A percentile compares a stretch with the other conserved stretches of the same genome.
phyloP scores from a whole-genome alignment of 2,113 vertebrate species.

The Verasper variegatus region DNA sequence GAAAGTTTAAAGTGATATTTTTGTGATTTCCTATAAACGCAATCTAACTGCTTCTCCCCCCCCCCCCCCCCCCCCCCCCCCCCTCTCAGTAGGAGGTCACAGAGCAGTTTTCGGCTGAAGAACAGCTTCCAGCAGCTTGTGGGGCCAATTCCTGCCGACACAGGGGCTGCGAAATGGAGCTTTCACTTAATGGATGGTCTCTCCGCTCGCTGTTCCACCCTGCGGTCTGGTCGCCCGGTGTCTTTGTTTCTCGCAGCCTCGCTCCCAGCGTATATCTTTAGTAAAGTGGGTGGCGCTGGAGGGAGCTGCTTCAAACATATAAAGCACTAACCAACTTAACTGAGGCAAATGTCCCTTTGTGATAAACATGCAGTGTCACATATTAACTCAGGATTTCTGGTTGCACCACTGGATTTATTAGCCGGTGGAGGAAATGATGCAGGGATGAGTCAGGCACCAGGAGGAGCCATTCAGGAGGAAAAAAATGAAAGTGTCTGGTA shows the following conservation, averaged over 20 bases:
- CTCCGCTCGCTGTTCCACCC: constrained; percentile 24
- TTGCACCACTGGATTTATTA: constrained; percentile 12
- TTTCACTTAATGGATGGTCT: constrained; percentile 21
- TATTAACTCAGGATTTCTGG: not conserved
- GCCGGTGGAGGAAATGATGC: constrained; percentile 19
- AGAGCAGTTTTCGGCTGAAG: constrained; percentile 18
- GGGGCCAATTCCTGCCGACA: constrained; percentile 16
- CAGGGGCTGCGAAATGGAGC: constrained; percentile 43
- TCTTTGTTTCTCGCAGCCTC: constrained; percentile 8
- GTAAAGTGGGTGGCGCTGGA: constrained; percentile 14
- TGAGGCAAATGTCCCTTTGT: constrained; percentile 4
- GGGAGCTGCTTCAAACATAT: constrained; percentile 28
- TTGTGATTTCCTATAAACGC: constrained; percentile 38
- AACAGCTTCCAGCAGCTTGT: constrained; percentile 34
- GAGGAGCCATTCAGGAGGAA: not conserved
- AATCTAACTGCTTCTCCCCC: constrained; percentile 9
- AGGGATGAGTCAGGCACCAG: constrained; percentile 30
- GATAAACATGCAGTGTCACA: not conserved
- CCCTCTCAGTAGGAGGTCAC: constrained; percentile 1
- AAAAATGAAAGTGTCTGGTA: not conserved
- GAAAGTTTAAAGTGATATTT: constrained; percentile 36
- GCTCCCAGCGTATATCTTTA: constrained; percentile 1
- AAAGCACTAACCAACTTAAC: constrained; percentile 19
- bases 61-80: not conserved
- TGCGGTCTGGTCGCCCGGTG: constrained; percentile 1